Base-by-base conservation (phyloP, 2,888 invertebrate species). In the Apoderus coryli region DNA sequence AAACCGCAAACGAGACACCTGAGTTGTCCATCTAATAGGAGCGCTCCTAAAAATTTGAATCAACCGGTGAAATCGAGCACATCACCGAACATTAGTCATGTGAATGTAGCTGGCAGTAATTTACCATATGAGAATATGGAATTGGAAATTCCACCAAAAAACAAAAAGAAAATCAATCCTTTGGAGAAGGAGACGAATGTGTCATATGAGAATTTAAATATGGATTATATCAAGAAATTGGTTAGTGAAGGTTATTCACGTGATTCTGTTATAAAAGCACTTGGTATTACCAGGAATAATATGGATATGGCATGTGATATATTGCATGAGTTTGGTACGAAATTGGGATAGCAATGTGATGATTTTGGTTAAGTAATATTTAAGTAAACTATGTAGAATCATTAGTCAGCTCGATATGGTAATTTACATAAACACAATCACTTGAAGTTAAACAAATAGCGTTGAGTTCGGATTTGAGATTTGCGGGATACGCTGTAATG, bases 221-320 rank as follows among this genome's bases (percentile, higher is more conserved):
- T 88, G 62, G 88, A 88, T 54, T 82, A 89, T 58, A 88, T 93
- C 36, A 77, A 84, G 11, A 75, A 80, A 39, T 64, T 93, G 36
- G 85, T 89, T 26, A 76, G 74, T 33, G 89, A 90, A 49, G 93
- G 92, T 1, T 92, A 88, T 53, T 76, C 88, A 2, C 80, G 84
- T 48, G 84, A 89, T 50, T 81, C 85, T 27, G 92, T 90, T 3
- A 81, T 90, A 27, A 71, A 89, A 43, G 92, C 92, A 3, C 64
- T 93, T 44, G 84, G 88, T 36, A 90, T 93, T 47, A 85, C 90
- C 2, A 69, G 88, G 35, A 93, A 92, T 61, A 86, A 93, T 58
- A 68, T 92, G 31, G 85, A 85, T 55, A 92, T 93, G 90, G 92
- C 92, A 26, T 81, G 90, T 61, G 89, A 92, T 47, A 50, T 50